These are phyloP conservation scores for Cheilosia pagana DNA, from an alignment of 2,888 invertebrate species.

Conservation along the genomic window DNA sequence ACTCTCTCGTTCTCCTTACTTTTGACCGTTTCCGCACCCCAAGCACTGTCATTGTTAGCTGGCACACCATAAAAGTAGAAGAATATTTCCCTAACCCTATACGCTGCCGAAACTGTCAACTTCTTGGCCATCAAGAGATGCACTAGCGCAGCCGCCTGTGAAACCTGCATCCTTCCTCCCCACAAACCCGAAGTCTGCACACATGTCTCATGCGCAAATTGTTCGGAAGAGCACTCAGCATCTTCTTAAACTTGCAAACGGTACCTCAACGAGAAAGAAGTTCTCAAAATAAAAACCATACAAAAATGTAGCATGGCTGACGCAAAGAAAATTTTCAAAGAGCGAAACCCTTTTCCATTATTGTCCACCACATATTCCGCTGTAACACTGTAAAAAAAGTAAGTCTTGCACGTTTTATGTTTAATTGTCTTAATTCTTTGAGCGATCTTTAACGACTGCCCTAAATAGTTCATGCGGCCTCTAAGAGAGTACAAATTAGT, in stretches of 20 bases:
- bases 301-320: conserved; percentile 22
- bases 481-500: no score
- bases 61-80: conserved; percentile 9
- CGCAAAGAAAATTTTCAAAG: conserved; percentile 24
- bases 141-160: background rate
- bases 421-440: no score
- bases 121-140: conserved; percentile 26
- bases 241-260: background rate
- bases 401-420: no score
- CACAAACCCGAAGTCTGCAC: background rate
- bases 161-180: background rate
- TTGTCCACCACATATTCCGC: conserved; percentile 31
- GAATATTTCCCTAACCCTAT: conserved; percentile 27
- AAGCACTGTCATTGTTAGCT: conserved; percentile 3
- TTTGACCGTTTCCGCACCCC: conserved; percentile 36
- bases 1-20: conserved; percentile 19
- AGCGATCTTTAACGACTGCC: no score
- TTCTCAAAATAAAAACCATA: conserved; percentile 17
- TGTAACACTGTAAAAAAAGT: no score
- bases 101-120: conserved; percentile 14
- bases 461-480: no score
- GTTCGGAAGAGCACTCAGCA: conserved; percentile 5
- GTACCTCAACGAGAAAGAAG: conserved; percentile 16
- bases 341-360: background rate
- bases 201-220: conserved; percentile 14